Evolutionary conservation across 2,113 vertebrate genomes (phyloP).

Genomic region (Oreotrochilus melanogaster): DNA sequence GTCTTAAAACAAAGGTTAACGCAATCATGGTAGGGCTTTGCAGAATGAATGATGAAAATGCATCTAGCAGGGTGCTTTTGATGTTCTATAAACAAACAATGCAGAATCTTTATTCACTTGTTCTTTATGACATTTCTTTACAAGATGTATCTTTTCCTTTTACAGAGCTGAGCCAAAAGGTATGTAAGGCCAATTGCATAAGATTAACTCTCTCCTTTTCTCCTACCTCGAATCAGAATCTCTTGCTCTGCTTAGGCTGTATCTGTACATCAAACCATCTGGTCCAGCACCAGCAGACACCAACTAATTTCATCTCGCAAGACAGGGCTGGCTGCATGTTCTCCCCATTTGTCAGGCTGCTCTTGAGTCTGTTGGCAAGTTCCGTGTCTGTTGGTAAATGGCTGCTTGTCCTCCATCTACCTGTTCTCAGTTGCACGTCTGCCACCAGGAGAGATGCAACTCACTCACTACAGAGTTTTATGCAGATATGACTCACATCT

Average conservation of each 20-base stretch:
- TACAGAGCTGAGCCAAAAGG: background rate
- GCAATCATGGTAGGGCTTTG: conserved; percentile 28
- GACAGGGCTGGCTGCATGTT: accelerated
- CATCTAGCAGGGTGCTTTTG: conserved; percentile 22
- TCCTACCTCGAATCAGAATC: background rate
- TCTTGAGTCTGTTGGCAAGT: accelerated
- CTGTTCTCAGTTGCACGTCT: background rate
- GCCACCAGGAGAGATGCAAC: background rate
- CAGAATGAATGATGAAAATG: conserved; percentile 11
- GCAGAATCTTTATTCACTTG: conserved; percentile 21
- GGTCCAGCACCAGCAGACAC: background rate
- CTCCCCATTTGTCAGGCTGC: background rate
- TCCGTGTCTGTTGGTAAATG: background rate
- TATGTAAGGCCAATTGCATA: background rate
- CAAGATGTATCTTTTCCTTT: background rate
- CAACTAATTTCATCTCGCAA: accelerated
- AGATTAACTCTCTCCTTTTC: background rate
- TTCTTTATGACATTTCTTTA: conserved; percentile 29
- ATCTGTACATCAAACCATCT: background rate
- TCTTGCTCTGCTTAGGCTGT: background rate
- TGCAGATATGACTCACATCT: background rate
- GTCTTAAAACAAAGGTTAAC: conserved; percentile 66
- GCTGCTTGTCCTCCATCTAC: background rate
- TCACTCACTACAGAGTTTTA: background rate
- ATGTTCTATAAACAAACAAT: conserved; percentile 38